Percentiles rank a stretch among this genome's conserved stretches.
These are phyloP conservation scores for Leptoteleia sp. DNA, from an alignment of 1,140 invertebrate species.

Conservation along the genomic window DNA sequence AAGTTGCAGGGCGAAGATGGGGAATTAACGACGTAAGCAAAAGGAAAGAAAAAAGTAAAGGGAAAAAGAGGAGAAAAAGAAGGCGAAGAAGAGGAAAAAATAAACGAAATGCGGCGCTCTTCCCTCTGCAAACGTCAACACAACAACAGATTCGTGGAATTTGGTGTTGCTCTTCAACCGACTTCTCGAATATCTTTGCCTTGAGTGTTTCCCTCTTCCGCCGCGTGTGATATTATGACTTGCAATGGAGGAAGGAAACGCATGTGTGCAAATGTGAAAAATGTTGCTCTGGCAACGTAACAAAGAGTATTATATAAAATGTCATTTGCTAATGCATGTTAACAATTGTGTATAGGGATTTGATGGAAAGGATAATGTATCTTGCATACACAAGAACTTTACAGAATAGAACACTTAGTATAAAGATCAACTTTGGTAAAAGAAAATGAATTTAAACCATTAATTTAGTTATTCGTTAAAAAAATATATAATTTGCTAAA, in stretches of 20 bases:
- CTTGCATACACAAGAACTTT: no score
- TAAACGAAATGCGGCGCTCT: conserved; percentile 33
- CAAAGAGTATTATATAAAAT: conserved; percentile 53
- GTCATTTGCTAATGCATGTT: conserved; percentile 5
- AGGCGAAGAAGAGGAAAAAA: no score
- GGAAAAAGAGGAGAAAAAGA: no score
- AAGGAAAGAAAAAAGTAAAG: no score
- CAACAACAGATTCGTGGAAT: conserved; percentile 40
- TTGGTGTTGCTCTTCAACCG: conserved; percentile 9
- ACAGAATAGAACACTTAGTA: no score
- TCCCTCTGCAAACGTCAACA: conserved; percentile 22
- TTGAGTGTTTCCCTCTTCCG: conserved; percentile 63
- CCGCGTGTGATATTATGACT: conserved; percentile 28
- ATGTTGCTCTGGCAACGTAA: conserved; percentile 16
- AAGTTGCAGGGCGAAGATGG: conserved; percentile 31
- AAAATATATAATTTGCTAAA: no score
- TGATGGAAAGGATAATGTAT: background rate
- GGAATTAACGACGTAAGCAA: conserved; percentile 38
- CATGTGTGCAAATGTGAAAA: conserved; percentile 14
- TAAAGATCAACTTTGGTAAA: no score
- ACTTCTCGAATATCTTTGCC: conserved; percentile 51
- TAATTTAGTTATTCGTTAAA: no score
- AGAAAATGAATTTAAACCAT: no score
- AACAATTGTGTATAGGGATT: background rate
- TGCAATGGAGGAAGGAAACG: conserved; percentile 19